These are phyloP conservation scores for Cetoscarus ocellatus DNA, from an alignment of 2,797 vertebrate genomes.

Conservation along the genomic window DNA sequence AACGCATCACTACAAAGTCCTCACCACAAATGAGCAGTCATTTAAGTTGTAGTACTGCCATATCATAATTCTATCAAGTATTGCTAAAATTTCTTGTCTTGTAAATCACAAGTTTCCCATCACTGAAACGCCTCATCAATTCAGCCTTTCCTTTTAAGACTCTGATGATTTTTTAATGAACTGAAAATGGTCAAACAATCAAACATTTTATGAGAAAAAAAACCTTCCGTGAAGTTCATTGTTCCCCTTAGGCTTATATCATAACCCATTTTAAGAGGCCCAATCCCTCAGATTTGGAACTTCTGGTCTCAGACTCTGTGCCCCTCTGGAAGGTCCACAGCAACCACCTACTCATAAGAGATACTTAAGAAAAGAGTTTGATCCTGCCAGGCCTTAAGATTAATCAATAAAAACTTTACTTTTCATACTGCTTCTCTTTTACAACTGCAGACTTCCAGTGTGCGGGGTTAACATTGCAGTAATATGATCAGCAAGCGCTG, in stretches of 20 bases:
- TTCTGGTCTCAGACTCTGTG: constrained; percentile 12
- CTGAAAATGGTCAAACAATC: neutral
- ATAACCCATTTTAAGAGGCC: neutral
- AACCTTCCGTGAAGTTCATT: neutral
- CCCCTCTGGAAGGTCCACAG: constrained; percentile 9
- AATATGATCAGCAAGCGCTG: constrained; percentile 68
- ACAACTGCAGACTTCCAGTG: constrained; percentile 52
- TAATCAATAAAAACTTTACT: constrained; percentile 61
- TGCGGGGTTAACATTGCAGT: constrained; percentile 53
- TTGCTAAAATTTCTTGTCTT: no score
- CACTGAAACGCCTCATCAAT: no score
- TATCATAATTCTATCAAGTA: no score
- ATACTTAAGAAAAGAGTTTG: constrained; percentile 28
- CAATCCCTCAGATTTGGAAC: constrained; percentile 12
- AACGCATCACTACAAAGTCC: no score
- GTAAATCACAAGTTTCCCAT: no score
- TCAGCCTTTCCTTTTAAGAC: no score
- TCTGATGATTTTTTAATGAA: no score
- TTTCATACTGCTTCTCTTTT: constrained; percentile 53
- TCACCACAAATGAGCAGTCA: no score
- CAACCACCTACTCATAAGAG: constrained; percentile 3
- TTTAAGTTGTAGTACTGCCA: no score
- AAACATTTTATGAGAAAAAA: neutral
- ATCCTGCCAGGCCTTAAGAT: constrained; percentile 45
- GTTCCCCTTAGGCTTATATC: neutral